A percentile compares a stretch with the other conserved stretches of the same genome.
These are phyloP conservation scores for Opisthocomus hoazin DNA, from an alignment of 2,113 vertebrate species.

Conservation along the genomic window DNA sequence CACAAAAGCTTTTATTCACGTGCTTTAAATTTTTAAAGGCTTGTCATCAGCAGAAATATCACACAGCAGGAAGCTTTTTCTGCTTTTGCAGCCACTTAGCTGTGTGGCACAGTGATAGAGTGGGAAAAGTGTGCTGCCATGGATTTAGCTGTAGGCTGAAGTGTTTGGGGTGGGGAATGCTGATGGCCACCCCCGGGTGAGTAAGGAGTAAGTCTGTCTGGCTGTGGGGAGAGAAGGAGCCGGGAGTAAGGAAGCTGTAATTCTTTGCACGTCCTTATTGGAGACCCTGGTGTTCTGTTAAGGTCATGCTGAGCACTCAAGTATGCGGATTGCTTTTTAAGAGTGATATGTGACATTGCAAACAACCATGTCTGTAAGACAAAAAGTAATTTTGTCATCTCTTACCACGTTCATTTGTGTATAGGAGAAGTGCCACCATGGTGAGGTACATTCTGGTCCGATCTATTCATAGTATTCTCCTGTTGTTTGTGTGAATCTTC, in stretches of 20 bases:
- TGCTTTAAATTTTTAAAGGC: constrained; percentile 15
- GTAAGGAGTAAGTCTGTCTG: background rate
- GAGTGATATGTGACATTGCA: background rate
- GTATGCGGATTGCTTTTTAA: background rate
- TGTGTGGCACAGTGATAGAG: background rate
- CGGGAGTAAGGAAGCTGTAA: background rate
- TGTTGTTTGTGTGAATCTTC: background rate
- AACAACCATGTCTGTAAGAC: background rate
- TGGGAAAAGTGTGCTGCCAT: background rate
- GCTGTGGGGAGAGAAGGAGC: background rate
- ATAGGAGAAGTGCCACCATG: background rate
- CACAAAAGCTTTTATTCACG: background rate
- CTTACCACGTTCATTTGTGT: background rate
- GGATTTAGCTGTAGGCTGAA: background rate
- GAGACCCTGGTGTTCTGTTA: background rate
- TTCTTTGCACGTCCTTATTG: background rate
- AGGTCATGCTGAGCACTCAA: background rate
- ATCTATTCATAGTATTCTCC: background rate
- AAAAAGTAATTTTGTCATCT: background rate
- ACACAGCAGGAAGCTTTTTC: background rate
- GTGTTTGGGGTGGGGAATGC: background rate
- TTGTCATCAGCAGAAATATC: constrained; percentile 5
- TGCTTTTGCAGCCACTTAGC: background rate
- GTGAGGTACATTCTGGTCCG: background rate
- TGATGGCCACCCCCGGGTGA: background rate